Conservation (phyloP, 2,888 invertebrate species). For the Cryptocheilus praepositus region DNA sequence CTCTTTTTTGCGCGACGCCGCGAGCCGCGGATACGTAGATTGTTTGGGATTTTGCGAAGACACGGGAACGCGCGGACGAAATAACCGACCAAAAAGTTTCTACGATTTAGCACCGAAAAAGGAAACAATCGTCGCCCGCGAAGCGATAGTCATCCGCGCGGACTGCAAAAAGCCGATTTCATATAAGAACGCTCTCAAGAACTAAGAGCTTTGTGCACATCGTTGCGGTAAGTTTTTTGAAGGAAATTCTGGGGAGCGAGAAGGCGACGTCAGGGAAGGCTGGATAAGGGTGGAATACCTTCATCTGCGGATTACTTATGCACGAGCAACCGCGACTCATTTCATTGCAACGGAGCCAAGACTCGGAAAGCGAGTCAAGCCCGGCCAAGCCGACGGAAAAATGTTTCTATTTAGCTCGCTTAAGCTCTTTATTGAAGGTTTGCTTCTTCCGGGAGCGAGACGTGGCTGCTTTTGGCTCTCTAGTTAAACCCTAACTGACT, state of each 20-base stretch:
- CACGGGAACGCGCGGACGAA: not conserved
- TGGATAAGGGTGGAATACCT: slow-evolving; percentile 50
- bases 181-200: too few relatives aligned
- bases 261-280: slow-evolving; percentile 23
- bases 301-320: slow-evolving; percentile 66
- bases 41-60: slow-evolving; percentile 31
- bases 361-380: slow-evolving; percentile 43
- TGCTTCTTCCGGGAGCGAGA: slow-evolving; percentile 47
- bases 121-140: not conserved
- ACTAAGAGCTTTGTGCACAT: slow-evolving; percentile 25
- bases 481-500: slow-evolving; percentile 32
- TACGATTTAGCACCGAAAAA: slow-evolving; percentile 6
- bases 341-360: slow-evolving; percentile 62
- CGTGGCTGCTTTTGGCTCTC: slow-evolving; percentile 36
- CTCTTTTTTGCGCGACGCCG: slow-evolving; percentile 3
- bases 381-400: slow-evolving; percentile 62
- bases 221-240: slow-evolving; percentile 32
- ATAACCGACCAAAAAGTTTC: not conserved
- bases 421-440: slow-evolving; percentile 70
- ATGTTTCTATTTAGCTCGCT: slow-evolving; percentile 71
- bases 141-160: too few relatives aligned
- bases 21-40: slow-evolving; percentile 24
- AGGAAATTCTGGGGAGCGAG: slow-evolving; percentile 22
- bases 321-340: slow-evolving; percentile 66
- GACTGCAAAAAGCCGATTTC: too few relatives aligned